Percentiles rank a stretch among this genome's conserved stretches.
Evolutionary conservation across 2,797 vertebrate species (phyloP).

Genomic region (Sebastolobus altivelis): DNA sequence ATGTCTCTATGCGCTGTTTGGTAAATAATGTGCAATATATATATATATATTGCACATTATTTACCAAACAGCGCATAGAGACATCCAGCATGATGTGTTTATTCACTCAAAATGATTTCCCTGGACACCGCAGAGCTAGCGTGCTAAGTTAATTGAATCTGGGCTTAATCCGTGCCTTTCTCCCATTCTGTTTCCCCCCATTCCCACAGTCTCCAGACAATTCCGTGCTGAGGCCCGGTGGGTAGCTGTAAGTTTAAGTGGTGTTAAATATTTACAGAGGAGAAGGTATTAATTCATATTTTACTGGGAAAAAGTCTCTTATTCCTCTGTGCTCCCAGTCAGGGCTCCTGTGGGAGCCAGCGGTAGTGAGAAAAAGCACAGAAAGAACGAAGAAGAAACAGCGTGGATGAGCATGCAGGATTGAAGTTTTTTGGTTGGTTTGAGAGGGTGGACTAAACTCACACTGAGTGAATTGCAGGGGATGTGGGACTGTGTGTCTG

Average conservation of each 20-base stretch:
- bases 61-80: slow-evolving; percentile 73
- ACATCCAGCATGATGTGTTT: slow-evolving; percentile 82
- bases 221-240: slow-evolving; percentile 57
- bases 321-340: slow-evolving; percentile 46
- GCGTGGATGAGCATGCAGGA: slow-evolving; percentile 24
- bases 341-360: slow-evolving; percentile 38
- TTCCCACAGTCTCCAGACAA: slow-evolving; percentile 70
- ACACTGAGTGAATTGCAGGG: not conserved
- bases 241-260: slow-evolving; percentile 82
- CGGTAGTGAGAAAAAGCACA: slow-evolving; percentile 7
- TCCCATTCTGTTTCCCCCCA: slow-evolving; percentile 30
- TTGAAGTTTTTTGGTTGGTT: slow-evolving; percentile 8
- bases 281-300: slow-evolving; percentile 81
- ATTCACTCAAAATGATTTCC: slow-evolving; percentile 87
- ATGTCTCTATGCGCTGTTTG: too few relatives aligned
- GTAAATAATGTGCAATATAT: not conserved
- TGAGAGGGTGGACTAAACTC: slow-evolving; percentile 5
- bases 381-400: slow-evolving; percentile 7
- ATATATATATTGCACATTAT: slow-evolving; percentile 59
- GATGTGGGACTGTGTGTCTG: not conserved
- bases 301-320: slow-evolving; percentile 54
- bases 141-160: slow-evolving; percentile 83
- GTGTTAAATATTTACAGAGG: slow-evolving; percentile 84
- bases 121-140: slow-evolving; percentile 66
- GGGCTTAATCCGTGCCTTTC: slow-evolving; percentile 75